These are phyloP conservation scores for Mayetiola destructor DNA, from an alignment of 2,888 invertebrate species.

Conservation along the genomic window DNA sequence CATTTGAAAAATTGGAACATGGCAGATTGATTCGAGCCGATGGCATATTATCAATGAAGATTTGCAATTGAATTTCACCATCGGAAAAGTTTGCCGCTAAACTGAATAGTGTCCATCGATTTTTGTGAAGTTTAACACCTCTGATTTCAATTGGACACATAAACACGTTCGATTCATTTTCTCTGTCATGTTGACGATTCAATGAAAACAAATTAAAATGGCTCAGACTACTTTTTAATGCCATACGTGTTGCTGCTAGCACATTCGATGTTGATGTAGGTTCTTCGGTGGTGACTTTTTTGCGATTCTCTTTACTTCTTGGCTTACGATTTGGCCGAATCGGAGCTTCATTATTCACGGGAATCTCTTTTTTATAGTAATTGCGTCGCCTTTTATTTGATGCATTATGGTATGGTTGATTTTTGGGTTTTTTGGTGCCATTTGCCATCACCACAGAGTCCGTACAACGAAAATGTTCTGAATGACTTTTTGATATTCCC, in stretches of 20 bases:
- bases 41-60: conserved; percentile 29
- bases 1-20: conserved; percentile 21
- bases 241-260: conserved; percentile 24
- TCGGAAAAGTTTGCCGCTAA: conserved; percentile 25
- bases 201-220: conserved; percentile 31
- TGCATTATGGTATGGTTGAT: background rate
- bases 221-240: conserved; percentile 29
- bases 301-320: background rate
- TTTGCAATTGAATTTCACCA: conserved; percentile 25
- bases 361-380: background rate
- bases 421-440: background rate
- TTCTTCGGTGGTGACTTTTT: background rate
- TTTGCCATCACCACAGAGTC: background rate
- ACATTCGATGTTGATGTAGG: background rate
- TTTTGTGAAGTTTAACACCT: conserved; percentile 25
- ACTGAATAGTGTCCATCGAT: conserved; percentile 32
- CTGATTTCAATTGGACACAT: conserved; percentile 26
- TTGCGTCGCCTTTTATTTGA: background rate
- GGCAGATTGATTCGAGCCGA: conserved; percentile 27
- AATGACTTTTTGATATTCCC: background rate
- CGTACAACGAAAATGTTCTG: background rate
- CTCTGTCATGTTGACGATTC: conserved; percentile 19
- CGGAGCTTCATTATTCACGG: background rate
- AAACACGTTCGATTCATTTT: conserved; percentile 24
- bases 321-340: background rate